Evolutionary conservation across 53 echinoderm and acorn worm genomes (phyloP).

Genomic region (Astropecten irregularis): DNA sequence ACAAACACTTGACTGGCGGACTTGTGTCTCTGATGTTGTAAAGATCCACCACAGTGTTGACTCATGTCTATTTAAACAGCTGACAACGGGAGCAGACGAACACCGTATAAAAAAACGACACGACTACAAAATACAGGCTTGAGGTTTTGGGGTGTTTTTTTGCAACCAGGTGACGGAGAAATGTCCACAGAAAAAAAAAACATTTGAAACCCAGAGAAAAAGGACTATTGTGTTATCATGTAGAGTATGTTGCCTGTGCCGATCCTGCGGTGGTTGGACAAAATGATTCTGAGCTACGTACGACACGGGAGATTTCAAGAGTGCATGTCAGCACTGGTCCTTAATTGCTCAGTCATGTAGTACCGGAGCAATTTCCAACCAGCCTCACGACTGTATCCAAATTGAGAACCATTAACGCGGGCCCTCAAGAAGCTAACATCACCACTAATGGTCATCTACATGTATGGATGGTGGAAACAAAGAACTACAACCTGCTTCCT

Average conservation of each 20-base stretch:
- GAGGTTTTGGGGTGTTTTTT: too few species aligned
- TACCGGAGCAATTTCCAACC: constrained; percentile 26
- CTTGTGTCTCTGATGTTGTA: not conserved
- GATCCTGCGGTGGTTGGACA: too few species aligned
- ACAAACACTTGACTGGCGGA: constrained; percentile 9
- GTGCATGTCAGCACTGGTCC: too few species aligned
- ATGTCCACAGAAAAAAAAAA: constrained; percentile 10
- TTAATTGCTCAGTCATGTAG: constrained; percentile 6
- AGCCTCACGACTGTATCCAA: not conserved
- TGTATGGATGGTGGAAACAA: not conserved
- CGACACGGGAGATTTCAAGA: too few species aligned
- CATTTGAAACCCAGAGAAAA: too few species aligned
- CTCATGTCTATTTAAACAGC: constrained; percentile 37
- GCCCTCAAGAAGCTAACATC: not conserved
- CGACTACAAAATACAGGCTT: not conserved
- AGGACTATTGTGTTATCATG: too few species aligned
- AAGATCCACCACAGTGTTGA: constrained; percentile 27
- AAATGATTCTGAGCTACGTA: too few species aligned
- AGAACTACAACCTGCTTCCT: too few species aligned
- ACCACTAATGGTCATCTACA: not conserved
- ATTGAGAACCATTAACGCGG: not conserved
- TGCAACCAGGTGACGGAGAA: constrained; percentile 8
- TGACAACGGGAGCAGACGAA: not conserved
- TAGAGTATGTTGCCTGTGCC: too few species aligned
- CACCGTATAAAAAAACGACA: not conserved